phyloP scores from a whole-genome alignment of 2,113 vertebrate species.

The Calyptomena viridis region DNA sequence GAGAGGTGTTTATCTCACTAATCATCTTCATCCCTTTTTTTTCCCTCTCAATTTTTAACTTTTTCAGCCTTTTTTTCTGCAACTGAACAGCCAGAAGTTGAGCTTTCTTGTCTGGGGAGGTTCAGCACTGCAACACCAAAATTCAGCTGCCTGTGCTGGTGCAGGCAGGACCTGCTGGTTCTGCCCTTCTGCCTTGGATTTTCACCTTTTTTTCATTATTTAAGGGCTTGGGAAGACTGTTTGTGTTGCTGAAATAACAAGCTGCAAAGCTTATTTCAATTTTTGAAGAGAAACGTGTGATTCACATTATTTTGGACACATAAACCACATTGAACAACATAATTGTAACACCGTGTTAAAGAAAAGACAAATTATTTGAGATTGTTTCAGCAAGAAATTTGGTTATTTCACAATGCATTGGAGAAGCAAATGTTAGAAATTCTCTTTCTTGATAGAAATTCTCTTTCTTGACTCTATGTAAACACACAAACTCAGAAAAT shows the following conservation, averaged over 20 bases:
- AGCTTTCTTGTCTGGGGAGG: background rate
- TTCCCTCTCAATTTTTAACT: background rate
- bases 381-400: background rate
- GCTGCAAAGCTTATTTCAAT: background rate
- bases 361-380: background rate
- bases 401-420: background rate
- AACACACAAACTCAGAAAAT: background rate
- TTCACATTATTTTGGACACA: background rate
- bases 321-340: fast-evolving
- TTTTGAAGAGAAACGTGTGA: background rate
- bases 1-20: background rate
- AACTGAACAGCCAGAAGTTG: background rate
- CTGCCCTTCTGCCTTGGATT: background rate
- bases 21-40: background rate
- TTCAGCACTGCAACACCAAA: background rate
- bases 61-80: background rate
- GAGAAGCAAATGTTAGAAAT: background rate
- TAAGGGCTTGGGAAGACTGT: background rate
- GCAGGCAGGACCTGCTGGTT: background rate
- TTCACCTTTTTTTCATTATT: background rate
- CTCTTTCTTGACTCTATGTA: background rate
- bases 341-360: background rate
- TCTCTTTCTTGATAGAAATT: background rate
- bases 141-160: background rate
- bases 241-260: background rate